Evolutionary conservation across 2,797 vertebrate species (phyloP).

Genomic region (Bradypus variegatus): DNA sequence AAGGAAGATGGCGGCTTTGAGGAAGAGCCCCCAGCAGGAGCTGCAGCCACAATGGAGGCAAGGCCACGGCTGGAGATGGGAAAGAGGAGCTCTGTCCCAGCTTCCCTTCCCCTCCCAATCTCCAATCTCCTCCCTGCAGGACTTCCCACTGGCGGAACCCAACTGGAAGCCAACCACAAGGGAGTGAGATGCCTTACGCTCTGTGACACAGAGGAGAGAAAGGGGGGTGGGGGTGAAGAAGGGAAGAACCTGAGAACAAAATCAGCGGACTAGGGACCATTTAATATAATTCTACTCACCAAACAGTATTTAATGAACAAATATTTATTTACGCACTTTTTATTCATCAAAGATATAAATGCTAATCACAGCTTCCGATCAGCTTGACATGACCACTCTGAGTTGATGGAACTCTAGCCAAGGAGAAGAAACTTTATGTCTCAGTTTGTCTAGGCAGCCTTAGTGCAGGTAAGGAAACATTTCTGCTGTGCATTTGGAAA

Average conservation of each 20-base stretch:
- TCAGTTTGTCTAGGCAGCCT: not conserved
- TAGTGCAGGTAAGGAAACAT: not conserved
- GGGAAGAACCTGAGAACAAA: not conserved
- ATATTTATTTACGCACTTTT: too few species aligned
- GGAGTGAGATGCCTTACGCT: not conserved
- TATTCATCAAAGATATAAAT: not conserved
- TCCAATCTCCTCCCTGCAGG: not conserved
- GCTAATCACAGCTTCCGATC: not conserved
- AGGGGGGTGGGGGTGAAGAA: not conserved
- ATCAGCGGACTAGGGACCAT: not conserved
- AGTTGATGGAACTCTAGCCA: not conserved
- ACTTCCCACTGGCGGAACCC: not conserved
- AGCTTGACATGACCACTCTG: not conserved
- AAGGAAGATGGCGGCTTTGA: not conserved
- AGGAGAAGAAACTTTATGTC: not conserved
- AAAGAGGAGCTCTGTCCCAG: not conserved
- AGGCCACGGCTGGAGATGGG: not conserved
- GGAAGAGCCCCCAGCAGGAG: not conserved
- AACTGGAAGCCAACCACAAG: not conserved
- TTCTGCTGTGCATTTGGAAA: not conserved
- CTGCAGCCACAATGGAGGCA: not conserved
- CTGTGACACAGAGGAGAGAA: not conserved
- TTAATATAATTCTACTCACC: not conserved
- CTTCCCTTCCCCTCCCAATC: not conserved
- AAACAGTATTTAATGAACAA: not conserved